Conservation (phyloP, 2,113 vertebrate genomes). For the Lepus timidus region DNA sequence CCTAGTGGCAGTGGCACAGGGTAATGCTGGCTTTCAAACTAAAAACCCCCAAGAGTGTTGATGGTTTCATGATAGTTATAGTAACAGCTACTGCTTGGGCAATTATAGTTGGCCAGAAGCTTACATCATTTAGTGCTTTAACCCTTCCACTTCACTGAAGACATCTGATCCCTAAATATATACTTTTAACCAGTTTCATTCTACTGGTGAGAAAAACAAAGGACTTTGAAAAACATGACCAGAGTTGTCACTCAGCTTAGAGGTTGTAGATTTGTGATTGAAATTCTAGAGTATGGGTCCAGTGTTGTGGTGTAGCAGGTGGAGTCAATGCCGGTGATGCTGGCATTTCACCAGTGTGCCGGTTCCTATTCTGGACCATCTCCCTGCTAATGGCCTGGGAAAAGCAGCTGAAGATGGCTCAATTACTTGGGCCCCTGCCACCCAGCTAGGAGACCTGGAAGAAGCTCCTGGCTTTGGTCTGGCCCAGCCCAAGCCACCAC, state of each 20-base stretch:
- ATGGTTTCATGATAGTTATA: background rate
- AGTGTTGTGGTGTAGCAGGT: no score
- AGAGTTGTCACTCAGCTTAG: background rate
- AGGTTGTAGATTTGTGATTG: constrained; percentile 2
- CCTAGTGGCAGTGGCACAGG: background rate
- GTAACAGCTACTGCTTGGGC: background rate
- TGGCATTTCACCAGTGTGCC: no score
- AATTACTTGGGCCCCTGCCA: no score
- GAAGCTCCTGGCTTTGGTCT: no score
- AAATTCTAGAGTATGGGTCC: background rate
- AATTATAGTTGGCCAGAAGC: background rate
- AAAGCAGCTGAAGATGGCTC: no score
- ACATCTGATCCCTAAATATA: background rate
- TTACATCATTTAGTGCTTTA: background rate
- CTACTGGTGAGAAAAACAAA: background rate
- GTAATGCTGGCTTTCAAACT: background rate
- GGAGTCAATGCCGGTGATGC: no score
- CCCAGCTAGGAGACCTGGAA: no score
- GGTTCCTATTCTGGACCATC: no score
- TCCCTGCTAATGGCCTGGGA: no score
- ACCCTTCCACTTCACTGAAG: background rate
- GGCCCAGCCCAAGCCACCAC: no score
- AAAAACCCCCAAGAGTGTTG: background rate
- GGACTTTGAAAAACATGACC: background rate
- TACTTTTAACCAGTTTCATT: background rate